These are phyloP conservation scores for Teleogryllus occipitalis DNA, from an alignment of 1,140 invertebrate species.

Conservation along the genomic window DNA sequence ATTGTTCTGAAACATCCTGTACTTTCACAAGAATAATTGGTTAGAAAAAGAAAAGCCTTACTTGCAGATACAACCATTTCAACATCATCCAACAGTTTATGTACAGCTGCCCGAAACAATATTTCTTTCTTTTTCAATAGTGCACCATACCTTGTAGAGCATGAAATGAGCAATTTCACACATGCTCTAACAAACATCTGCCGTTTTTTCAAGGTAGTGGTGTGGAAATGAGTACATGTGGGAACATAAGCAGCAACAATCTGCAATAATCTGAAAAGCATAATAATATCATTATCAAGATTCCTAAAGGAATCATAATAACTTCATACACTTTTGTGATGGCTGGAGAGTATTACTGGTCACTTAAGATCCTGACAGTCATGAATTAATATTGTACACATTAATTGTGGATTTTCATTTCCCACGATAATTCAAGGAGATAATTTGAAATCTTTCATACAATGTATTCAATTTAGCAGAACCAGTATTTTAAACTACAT, in stretches of 20 bases:
- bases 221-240: constrained; percentile 37
- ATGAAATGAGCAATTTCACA: constrained; percentile 49
- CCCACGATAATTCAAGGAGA: neutral
- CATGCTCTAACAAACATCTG: constrained; percentile 50
- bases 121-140: constrained; percentile 41
- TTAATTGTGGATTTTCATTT: too few species aligned
- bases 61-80: constrained; percentile 46
- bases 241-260: constrained; percentile 48
- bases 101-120: constrained; percentile 43
- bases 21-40: too few species aligned
- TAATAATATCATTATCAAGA: too few species aligned
- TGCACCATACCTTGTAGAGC: constrained; percentile 46
- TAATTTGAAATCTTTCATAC: too few species aligned
- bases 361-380: too few species aligned
- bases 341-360: too few species aligned
- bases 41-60: constrained; percentile 29
- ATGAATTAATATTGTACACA: too few species aligned
- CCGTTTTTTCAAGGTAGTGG: constrained; percentile 46
- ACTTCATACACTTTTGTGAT: too few species aligned
- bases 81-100: constrained; percentile 49
- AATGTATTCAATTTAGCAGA: too few species aligned
- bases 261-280: constrained; percentile 45
- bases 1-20: too few species aligned
- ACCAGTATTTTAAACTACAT: too few species aligned
- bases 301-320: too few species aligned